Percentiles rank a stretch among this genome's conserved stretches.
Conservation (phyloP, 2,888 invertebrate genomes). For the Philaethria dido region DNA sequence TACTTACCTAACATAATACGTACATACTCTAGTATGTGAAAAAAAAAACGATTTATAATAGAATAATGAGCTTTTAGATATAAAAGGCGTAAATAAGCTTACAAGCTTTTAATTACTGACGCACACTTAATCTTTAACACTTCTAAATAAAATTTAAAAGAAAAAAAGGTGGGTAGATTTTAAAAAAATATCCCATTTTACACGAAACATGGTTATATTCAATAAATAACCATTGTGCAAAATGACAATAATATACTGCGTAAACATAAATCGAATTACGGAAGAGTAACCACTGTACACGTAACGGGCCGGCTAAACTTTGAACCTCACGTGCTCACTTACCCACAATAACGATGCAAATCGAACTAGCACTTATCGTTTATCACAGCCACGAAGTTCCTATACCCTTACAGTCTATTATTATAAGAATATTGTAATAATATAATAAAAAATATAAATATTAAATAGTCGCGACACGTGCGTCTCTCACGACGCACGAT, state of each 20-base stretch:
- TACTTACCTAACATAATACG: background rate
- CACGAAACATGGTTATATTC: background rate
- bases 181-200: background rate
- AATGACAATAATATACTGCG: background rate
- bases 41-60: too few relatives aligned
- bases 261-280: constrained; percentile 30
- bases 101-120: too few relatives aligned
- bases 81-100: too few relatives aligned
- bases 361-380: constrained; percentile 58
- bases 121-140: too few relatives aligned
- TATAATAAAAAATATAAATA: constrained; percentile 45
- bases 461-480: constrained; percentile 47
- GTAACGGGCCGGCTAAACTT: constrained; percentile 48
- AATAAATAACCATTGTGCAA: background rate
- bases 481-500: constrained; percentile 60
- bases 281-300: constrained; percentile 33
- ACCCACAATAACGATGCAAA: constrained; percentile 50
- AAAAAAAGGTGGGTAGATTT: constrained; percentile 5
- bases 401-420: constrained; percentile 31
- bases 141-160: background rate
- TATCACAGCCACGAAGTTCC: constrained; percentile 59
- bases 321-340: constrained; percentile 51
- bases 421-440: background rate
- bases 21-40: too few relatives aligned
- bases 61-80: too few relatives aligned